Base-by-base conservation (phyloP, 2,113 vertebrate species). In the Hemiscyllium ocellatum region DNA sequence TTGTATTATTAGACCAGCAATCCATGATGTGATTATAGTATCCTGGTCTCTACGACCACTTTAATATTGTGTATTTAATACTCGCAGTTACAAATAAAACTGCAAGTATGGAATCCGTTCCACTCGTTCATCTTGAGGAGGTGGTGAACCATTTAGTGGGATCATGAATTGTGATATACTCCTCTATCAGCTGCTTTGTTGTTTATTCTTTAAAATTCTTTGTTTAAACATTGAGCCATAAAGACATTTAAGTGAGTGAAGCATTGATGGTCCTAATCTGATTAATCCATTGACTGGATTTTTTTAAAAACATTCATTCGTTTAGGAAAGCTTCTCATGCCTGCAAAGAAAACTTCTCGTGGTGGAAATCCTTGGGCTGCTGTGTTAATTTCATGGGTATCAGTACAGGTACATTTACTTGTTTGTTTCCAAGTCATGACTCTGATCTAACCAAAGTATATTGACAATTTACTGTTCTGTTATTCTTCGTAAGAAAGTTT, bases 281-380 rank as follows among this genome's bases (percentile, higher is more conserved):
- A 24, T 22, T 94, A 26, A 24, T 42, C 61, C 42, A 22, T 20
- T 94, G 2, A 94, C 61, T 42, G 2, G 52, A 3, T 52, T 12
- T 95, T 95, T 15, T 95, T 95, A 96, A 61, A 61, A 61, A 95
- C 89, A 26, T 94, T 29, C 47, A 87, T 4, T 69, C 50, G 68
- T 95, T 10, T 96, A 99, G 98, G 98, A 95, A 98, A 97, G 93
- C 97, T 96, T 0, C 96, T 98, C 91, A 96, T 96, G 0, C 97
- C 97, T 4, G 98, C 98, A 47, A 98, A 98, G 97, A 98, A 96
- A 97, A 99, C 98, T 0, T 98, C 98, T 29, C 96, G 87, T 33
- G 97, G 97, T 0, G 98, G 98, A 22, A 99, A 99, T 96, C 98
- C 98, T 33, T 98, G 98, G 98, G 97, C 98, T 95, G 98, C 98